Conservation (phyloP, 2,797 vertebrate species). For the Zenarchopterus dispar region DNA sequence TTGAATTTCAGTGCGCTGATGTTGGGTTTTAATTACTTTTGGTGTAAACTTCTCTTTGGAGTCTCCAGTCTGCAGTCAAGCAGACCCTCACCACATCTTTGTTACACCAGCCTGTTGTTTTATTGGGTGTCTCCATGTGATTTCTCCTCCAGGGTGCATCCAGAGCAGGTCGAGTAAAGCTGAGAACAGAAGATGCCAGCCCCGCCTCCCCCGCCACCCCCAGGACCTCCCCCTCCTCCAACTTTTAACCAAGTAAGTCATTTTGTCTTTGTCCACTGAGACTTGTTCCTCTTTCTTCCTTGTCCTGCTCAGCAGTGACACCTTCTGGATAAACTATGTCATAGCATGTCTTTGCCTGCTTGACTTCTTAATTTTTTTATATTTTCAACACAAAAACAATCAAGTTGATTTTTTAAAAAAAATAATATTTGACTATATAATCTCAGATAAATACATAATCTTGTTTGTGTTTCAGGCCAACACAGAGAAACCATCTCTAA, state of each 20-base stretch:
- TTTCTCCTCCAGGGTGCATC: constrained; percentile 60
- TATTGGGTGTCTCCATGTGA: background rate
- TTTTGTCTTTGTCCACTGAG: background rate
- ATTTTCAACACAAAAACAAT: no score
- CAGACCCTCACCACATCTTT: background rate
- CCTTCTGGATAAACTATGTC: constrained; percentile 25
- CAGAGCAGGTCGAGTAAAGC: constrained; percentile 54
- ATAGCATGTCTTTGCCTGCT: background rate
- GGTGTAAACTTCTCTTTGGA: no score
- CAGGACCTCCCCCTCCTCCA: constrained; percentile 87
- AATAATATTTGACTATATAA: no score
- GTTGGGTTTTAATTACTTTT: no score
- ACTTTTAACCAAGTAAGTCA: constrained; percentile 86
- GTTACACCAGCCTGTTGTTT: background rate
- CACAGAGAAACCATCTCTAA: constrained; percentile 88
- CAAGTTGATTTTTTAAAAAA: no score
- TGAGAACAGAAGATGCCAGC: constrained; percentile 86
- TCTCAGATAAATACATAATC: background rate
- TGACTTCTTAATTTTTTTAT: no score
- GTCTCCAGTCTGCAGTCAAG: background rate
- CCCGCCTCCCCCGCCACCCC: constrained; percentile 92
- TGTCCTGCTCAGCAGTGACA: constrained; percentile 37
- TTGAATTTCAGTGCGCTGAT: no score
- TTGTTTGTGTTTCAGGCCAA: constrained; percentile 85
- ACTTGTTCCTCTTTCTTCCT: background rate